Evolutionary conservation across 2,888 invertebrate species (phyloP).

Genomic region (Sinelater perroti): DNA sequence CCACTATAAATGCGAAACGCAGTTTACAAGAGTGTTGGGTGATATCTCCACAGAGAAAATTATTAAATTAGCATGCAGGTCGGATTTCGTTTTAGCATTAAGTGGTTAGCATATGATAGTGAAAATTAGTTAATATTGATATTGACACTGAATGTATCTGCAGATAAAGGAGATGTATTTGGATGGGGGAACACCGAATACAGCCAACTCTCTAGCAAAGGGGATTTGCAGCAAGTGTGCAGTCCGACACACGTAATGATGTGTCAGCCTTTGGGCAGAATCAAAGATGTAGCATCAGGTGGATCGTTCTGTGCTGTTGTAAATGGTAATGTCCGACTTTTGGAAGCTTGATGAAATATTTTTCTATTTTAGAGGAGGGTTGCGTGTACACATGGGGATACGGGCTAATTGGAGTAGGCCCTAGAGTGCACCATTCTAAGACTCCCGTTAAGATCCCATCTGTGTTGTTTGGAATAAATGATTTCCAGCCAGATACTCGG

Average conservation of each 20-base stretch:
- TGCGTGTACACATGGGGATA: conserved; percentile 94
- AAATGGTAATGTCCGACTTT: conserved; percentile 78
- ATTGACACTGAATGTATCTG: conserved; percentile 45
- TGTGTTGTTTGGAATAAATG: conserved; percentile 85
- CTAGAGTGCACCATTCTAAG: conserved; percentile 71
- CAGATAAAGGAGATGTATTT: conserved; percentile 89
- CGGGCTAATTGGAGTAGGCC: conserved; percentile 91
- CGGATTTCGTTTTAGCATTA: conserved; percentile 89
- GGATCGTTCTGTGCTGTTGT: conserved; percentile 87
- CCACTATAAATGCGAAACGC: conserved; percentile 68
- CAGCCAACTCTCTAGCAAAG: conserved; percentile 74
- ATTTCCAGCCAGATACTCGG: conserved; percentile 75
- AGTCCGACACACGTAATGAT: conserved; percentile 72
- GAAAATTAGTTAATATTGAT: conserved; percentile 14
- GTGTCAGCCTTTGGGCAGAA: conserved; percentile 74
- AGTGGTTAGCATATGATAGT: conserved; percentile 68
- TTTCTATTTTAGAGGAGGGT: conserved; percentile 75
- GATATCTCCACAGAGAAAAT: conserved; percentile 86
- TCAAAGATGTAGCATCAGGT: conserved; percentile 83
- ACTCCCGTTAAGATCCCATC: conserved; percentile 79
- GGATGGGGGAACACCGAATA: conserved; percentile 99
- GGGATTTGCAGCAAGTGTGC: conserved; percentile 74
- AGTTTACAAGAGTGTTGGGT: conserved; percentile 74
- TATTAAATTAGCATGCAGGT: conserved; percentile 78
- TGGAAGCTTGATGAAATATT: too few relatives aligned